phyloP scores from a whole-genome alignment of 1,140 invertebrate genomes.

The Tribolium madens region DNA sequence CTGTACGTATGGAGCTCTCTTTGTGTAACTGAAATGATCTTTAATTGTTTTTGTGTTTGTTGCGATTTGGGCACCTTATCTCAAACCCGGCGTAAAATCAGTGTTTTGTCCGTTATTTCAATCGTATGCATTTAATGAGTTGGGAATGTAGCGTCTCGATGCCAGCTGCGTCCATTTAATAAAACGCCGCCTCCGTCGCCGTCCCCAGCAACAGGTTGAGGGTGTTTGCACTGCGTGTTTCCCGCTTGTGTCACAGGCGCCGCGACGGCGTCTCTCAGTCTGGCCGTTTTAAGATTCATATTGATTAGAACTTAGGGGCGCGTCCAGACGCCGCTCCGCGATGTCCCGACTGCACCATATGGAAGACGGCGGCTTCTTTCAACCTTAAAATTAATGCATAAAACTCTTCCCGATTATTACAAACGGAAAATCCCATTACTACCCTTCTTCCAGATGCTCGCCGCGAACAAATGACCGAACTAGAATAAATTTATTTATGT shows the following conservation, averaged over 20 bases:
- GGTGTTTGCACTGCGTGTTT: slow-evolving; percentile 44
- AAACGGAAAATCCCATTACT: background rate
- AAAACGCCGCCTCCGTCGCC: slow-evolving; percentile 36
- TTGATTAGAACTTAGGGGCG: slow-evolving; percentile 33
- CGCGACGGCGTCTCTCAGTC: slow-evolving; percentile 53
- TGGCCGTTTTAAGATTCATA: slow-evolving; percentile 40
- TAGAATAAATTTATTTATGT: slow-evolving; percentile 15
- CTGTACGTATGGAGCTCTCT: too few species aligned
- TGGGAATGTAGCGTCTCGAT: slow-evolving; percentile 8
- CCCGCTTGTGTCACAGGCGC: slow-evolving; percentile 47
- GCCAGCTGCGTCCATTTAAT: slow-evolving; percentile 21
- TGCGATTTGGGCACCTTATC: too few species aligned
- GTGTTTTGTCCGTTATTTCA: background rate
- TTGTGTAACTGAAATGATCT: too few species aligned
- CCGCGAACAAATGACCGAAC: background rate
- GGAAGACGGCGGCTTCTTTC: background rate
- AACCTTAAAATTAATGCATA: slow-evolving; percentile 6
- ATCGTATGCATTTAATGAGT: background rate
- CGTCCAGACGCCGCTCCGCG: slow-evolving; percentile 32
- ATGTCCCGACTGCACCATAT: slow-evolving; percentile 39
- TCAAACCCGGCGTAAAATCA: background rate
- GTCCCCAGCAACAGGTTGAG: slow-evolving; percentile 43
- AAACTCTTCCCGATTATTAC: background rate
- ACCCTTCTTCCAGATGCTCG: too few species aligned
- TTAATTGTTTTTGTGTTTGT: too few species aligned